Percentiles rank a stretch among this genome's conserved stretches.
These are phyloP conservation scores for Upupa epops DNA, from an alignment of 2,113 vertebrate genomes.

Conservation along the genomic window DNA sequence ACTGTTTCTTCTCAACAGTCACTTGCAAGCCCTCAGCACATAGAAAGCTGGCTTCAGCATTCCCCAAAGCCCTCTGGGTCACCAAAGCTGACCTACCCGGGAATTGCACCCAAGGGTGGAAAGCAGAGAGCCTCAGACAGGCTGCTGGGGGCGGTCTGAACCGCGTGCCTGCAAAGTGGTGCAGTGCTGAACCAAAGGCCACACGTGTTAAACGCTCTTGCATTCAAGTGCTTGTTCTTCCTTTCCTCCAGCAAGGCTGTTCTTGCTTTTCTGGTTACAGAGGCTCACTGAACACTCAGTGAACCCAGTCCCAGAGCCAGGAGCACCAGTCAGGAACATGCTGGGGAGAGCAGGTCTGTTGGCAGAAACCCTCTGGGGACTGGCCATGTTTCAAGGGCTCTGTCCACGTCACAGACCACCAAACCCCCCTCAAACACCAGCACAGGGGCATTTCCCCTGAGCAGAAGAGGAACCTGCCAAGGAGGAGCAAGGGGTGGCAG, in stretches of 20 bases:
- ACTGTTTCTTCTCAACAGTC: constrained; percentile 52
- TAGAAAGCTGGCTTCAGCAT: constrained; percentile 27
- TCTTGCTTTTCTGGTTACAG: not conserved
- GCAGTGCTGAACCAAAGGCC: not conserved
- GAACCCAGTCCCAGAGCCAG: not conserved
- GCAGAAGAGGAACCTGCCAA: not conserved
- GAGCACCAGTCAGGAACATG: not conserved
- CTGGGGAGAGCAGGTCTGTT: fast-evolving
- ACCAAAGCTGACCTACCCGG: constrained; percentile 30
- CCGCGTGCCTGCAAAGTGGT: not conserved
- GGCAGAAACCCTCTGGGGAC: not conserved
- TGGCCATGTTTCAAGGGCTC: not conserved
- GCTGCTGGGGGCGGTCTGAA: not conserved
- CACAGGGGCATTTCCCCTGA: not conserved
- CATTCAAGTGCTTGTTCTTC: not conserved
- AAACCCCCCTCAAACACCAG: not conserved
- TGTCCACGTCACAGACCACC: not conserved
- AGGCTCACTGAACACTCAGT: fast-evolving
- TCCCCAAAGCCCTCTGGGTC: constrained; percentile 7
- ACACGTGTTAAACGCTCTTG: not conserved
- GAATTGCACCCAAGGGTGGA: constrained; percentile 24
- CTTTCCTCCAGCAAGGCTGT: not conserved
- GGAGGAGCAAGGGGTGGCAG: fast-evolving
- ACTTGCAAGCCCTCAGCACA: not conserved
- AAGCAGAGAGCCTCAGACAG: not conserved